Evolutionary conservation across 1,140 invertebrate genomes (phyloP).

Genomic region (Scaptodrosophila lebanonensis): DNA sequence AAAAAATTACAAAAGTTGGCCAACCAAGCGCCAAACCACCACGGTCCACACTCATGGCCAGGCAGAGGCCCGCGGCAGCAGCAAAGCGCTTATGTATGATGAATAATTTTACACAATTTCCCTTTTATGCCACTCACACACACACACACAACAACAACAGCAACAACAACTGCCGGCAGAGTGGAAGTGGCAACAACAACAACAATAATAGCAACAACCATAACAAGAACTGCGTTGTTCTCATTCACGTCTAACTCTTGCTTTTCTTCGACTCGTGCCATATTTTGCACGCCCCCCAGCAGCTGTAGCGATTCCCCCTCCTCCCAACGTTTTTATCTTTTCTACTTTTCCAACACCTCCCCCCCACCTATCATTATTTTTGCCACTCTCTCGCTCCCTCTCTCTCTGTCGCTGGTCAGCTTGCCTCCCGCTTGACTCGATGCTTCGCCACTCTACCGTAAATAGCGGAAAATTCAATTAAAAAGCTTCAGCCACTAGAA

Average conservation of each 20-base stretch:
- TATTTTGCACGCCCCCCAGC: constrained; percentile 33
- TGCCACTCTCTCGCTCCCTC: too few relatives aligned
- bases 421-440: constrained; percentile 6
- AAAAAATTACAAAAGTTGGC: too few relatives aligned
- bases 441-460: constrained; percentile 39
- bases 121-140: constrained; percentile 32
- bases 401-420: background rate
- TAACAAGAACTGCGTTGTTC: too few relatives aligned
- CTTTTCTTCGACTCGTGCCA: constrained; percentile 40
- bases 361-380: too few relatives aligned
- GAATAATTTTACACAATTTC: constrained; percentile 55
- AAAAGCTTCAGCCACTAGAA: constrained; percentile 73
- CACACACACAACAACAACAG: too few relatives aligned
- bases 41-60: too few relatives aligned
- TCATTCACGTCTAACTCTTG: constrained; percentile 25
- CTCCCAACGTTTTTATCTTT: background rate
- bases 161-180: too few relatives aligned
- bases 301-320: constrained; percentile 21
- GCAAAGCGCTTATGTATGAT: constrained; percentile 40
- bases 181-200: too few relatives aligned
- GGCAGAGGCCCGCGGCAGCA: background rate
- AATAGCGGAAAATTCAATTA: constrained; percentile 74
- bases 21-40: too few relatives aligned
- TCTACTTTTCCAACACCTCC: too few relatives aligned
- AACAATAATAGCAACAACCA: too few relatives aligned